Evolutionary conservation across 2,888 invertebrate species (phyloP), one percentile per base, ranked within the genome.

Genomic region (Drosophila maculinotata): DNA sequence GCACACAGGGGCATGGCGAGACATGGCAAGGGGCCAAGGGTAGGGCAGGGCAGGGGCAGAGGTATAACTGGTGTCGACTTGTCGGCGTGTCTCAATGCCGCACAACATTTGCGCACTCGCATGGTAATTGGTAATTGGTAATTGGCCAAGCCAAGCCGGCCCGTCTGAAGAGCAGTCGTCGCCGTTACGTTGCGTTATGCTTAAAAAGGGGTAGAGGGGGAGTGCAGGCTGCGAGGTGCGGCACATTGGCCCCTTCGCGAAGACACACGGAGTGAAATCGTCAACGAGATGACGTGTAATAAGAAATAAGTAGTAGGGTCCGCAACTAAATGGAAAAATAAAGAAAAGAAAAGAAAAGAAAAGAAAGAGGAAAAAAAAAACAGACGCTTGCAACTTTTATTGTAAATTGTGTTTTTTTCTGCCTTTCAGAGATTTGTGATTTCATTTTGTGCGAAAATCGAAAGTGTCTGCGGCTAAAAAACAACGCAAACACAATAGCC

Each of bases 361-460:
- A 26, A 35, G 25, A 33, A 14, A 20, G 1, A 33, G 23, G n/a
- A 12, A 48, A 8, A 39, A n/a, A 10, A 53, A 12, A 15, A 31
- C 35, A 38, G 14, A 20, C n/a, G 10, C 15, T n/a, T 25, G 28
- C 30, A 12, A 30, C 45, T 69, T 51, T 59, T 64, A 48, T 65
- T 72, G 51, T 70, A 30, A 14, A 10, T 47, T 38, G 56, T 30
- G 38, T n/a, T 38, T 2, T 51, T 52, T 69, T 45, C n/a, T 45
- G 51, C 36, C 71, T 42, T 62, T 59, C 10, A 49, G 58, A 54
- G 60, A 68, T 67, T 66, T 66, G 69, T 63, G 68, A 79, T 76
- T 75, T 75, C 64, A 44, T 64, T 76, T 80, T 69, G 66, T 65
- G 79, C 81, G 62, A 88, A 82, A 87, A 88, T 87, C 88, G 82